Base-by-base conservation (phyloP, 1,140 invertebrate species). In the Scaptomyza pallida region DNA sequence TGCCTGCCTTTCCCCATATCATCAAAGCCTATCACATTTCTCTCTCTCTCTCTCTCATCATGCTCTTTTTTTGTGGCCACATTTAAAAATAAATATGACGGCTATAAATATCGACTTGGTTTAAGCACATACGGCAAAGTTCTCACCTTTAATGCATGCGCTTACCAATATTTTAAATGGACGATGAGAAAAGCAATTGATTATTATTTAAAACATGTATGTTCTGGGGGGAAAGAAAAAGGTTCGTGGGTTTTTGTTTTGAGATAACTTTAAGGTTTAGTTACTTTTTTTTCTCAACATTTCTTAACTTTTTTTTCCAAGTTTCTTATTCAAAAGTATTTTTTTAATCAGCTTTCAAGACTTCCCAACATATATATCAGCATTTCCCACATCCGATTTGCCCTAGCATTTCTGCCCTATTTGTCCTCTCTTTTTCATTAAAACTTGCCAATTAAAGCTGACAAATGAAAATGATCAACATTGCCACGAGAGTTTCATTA, bases 51-150 rank as follows among this genome's bases (percentile, higher is more conserved):
- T n/a, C n/a, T n/a, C n/a, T n/a, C n/a, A n/a, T 26, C 23, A 4
- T 23, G 23, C 5, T 26, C 2, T 21, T 19, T 44, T n/a, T 44
- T 44, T 44, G 23, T 26, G 8, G 8, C 8, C 47, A 56, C 5
- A 43, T 70, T 71, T 74, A 82, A 65, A 81, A 81, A 81, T 81
- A 81, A 63, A 51, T 77, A 72, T 69, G 40, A 37, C 35, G 43
- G 56, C 60, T 56, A 63, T 56, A 64, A 72, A 60, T 19, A 64
- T 30, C 40, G 52, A 33, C 9, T 44, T 43, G 60, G 15, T 26
- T 37, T 16, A 9, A 30, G 37, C 1, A 33, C 48, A 35, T 17
- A n/a, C 48, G 48, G 16, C 10, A 17, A 37, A 35, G 48, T 8
- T 40, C 3, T n/a, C 5, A 17, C 50, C 47, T 51, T 61, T 35